phyloP scores from a whole-genome alignment of 2,888 invertebrate genomes.

The Machimus atricapillus region DNA sequence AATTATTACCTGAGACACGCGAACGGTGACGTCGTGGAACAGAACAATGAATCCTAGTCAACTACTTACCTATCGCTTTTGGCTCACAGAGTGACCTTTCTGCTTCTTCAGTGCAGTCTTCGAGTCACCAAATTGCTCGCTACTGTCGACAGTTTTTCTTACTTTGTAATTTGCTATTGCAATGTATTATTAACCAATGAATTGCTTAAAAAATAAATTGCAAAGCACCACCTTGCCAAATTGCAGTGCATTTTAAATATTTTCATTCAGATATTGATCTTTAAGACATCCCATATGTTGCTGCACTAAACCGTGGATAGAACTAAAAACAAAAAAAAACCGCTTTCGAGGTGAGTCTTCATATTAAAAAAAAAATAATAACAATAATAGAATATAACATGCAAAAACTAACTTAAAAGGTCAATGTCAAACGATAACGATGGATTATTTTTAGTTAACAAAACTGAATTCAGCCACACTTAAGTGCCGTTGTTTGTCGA shows the following conservation, averaged over 20 bases:
- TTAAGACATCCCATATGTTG: not conserved
- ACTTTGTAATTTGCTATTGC: not conserved
- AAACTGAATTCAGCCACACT: no score
- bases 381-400: not conserved
- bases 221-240: not conserved
- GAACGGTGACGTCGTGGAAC: constrained; percentile 15
- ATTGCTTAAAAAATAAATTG: not conserved
- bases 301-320: not conserved
- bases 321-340: not conserved
- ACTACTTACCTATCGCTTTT: not conserved
- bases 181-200: not conserved
- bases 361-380: not conserved
- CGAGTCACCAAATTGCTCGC: not conserved
- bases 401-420: no score
- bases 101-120: not conserved
- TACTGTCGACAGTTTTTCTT: not conserved
- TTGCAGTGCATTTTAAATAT: not conserved
- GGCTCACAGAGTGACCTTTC: not conserved
- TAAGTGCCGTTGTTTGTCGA: no score
- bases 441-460: no score
- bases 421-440: no score
- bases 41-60: not conserved
- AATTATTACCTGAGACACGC: not conserved
- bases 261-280: not conserved
- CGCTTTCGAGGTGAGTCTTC: no score